Evolutionary conservation across 2,888 invertebrate genomes (phyloP), one percentile per base, ranked within the genome.

Genomic region (Drosophila ustulata): DNA sequence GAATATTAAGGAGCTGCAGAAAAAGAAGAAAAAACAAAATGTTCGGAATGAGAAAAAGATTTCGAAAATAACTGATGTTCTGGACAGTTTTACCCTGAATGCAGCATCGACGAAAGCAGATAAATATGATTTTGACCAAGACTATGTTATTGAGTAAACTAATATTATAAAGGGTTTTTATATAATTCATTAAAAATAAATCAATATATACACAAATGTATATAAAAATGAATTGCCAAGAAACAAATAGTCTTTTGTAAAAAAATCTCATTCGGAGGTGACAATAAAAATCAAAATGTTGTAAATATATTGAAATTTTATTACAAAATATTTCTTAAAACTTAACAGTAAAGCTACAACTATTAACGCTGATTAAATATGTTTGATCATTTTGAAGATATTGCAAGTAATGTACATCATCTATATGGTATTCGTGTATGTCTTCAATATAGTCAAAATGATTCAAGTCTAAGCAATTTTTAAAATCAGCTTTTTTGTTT

Each of bases 1-100:
- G 88, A 81, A 94, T 1, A 93, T 93, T 30, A 95, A 95, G 79
- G 88, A 90, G 7, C 56, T 84, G 11, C 88, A 91, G 30, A 94
- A 94, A 90, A 94, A 93, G 67, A 93, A 89, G 78, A 95, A 94
- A 82, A 95, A 95, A 81, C 92, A 93, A 30, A 92, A 91, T 72
- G 92, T 92, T 46, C 92, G 94, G 32, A 93, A 92, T 78, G 96
- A 95, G 68, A 96, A 95, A 90, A 93, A 94, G 77, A 94, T 96
- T 0, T 90, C 93, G 0, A 94, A 94, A 71, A 92, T 96, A 68
- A 94, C 96, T 0, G 94, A 93, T 59, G 95, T 95, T 25, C 90
- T 96, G 59, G 95, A 95, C 88, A 95, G 93, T 82, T 92, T 92
- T 68, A 85, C 81, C 37, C 55, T 91, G 32, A 66, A 69, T 34